phyloP scores from a whole-genome alignment of 23 tunicate species.

The Pegea sp. region DNA sequence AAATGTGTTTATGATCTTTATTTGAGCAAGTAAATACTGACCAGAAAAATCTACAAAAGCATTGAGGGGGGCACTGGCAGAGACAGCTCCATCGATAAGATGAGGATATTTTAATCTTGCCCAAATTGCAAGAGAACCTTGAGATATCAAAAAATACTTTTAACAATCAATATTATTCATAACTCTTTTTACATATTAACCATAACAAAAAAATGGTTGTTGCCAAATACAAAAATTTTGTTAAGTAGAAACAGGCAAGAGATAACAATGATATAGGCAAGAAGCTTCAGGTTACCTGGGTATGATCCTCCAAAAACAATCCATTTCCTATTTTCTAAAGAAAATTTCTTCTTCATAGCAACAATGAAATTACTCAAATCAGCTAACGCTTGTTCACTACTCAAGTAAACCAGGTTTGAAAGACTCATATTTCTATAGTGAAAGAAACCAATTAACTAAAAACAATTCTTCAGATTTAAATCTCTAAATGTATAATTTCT shows the following conservation, averaged over 20 bases:
- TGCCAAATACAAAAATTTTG: too few relatives aligned
- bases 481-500: neutral
- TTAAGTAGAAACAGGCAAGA: too few relatives aligned
- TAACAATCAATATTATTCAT: neutral
- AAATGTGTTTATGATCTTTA: too few relatives aligned
- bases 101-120: constrained; percentile 69
- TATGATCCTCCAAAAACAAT: constrained; percentile 78
- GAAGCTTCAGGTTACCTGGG: constrained; percentile 11
- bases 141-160: neutral
- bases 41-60: constrained; percentile 38
- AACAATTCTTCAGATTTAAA: neutral
- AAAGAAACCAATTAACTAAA: neutral
- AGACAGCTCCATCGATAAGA: constrained; percentile 40
- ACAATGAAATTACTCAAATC: constrained; percentile 45
- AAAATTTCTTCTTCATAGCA: constrained; percentile 8
- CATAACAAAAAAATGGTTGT: too few relatives aligned
- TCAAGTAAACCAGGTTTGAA: constrained; percentile 19
- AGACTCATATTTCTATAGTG: constrained; percentile 22
- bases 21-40: neutral
- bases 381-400: constrained; percentile 81
- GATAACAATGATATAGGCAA: neutral
- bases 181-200: neutral
- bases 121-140: constrained; percentile 62
- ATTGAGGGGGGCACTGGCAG: constrained; percentile 64
- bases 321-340: constrained; percentile 34